Conservation (phyloP, 1,140 invertebrate species). For the Oreohelix idahoensis region DNA sequence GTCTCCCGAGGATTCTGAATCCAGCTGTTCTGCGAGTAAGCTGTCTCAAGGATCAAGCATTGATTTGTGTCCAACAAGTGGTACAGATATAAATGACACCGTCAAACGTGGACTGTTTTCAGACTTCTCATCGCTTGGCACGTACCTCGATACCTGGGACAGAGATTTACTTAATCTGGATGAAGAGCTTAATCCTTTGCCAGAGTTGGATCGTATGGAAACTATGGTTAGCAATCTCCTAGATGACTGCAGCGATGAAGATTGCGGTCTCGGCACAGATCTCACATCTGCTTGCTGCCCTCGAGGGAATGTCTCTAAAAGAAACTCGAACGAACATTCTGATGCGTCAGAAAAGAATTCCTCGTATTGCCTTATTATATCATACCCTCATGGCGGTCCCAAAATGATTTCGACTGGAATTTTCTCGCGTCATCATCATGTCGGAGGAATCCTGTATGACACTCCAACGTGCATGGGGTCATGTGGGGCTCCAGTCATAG, state of each 20-base stretch:
- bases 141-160: conserved; percentile 2
- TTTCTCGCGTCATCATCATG: conserved; percentile 14
- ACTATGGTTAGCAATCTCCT: neutral
- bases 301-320: neutral
- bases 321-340: neutral
- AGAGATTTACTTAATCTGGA: conserved; percentile 18
- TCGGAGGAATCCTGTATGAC: conserved; percentile 26
- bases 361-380: neutral
- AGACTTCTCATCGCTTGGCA: neutral
- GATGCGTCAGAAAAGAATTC: neutral
- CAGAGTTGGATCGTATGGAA: neutral
- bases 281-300: neutral
- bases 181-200: neutral
- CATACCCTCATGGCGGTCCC: conserved; percentile 27
- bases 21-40: no score
- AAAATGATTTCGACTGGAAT: conserved; percentile 23
- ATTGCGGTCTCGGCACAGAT: neutral
- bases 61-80: no score
- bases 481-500: conserved; percentile 25
- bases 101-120: neutral
- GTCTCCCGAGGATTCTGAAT: no score
- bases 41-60: no score
- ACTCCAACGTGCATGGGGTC: conserved; percentile 34
- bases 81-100: no score
- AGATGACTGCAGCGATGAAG: neutral